phyloP scores from a whole-genome alignment of 1,140 invertebrate genomes.

The Trypoxylus dichotomus region DNA sequence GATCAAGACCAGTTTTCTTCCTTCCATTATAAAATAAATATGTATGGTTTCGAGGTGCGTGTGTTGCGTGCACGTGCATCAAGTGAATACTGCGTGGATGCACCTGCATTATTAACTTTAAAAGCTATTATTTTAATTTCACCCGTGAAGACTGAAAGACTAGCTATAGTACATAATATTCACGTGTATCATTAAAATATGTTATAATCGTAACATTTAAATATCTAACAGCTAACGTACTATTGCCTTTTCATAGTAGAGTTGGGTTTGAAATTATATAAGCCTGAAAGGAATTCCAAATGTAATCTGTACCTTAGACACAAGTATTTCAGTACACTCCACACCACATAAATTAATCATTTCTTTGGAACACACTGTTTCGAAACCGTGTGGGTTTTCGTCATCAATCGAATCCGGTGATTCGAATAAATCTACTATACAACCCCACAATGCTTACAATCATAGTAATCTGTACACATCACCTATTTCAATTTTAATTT shows the following conservation, averaged over 20 bases:
- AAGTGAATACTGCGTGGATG: neutral
- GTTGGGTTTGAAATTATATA: too few relatives aligned
- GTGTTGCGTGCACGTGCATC: constrained; percentile 20
- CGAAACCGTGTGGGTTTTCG: too few relatives aligned
- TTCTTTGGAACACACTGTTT: too few relatives aligned
- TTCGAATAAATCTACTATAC: too few relatives aligned
- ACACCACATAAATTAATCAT: too few relatives aligned
- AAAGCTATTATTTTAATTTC: constrained; percentile 15
- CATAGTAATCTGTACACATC: too few relatives aligned
- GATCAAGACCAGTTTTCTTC: constrained; percentile 12
- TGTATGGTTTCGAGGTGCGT: neutral
- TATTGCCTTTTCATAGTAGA: neutral
- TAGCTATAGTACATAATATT: neutral
- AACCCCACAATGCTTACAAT: too few relatives aligned
- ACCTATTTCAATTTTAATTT: too few relatives aligned
- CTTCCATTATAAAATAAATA: constrained; percentile 15
- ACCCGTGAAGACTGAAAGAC: neutral
- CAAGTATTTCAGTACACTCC: too few relatives aligned
- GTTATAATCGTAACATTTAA: neutral
- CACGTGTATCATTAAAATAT: neutral
- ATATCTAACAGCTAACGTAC: neutral
- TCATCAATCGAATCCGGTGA: too few relatives aligned
- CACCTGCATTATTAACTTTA: constrained; percentile 25
- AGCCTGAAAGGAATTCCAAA: too few relatives aligned
- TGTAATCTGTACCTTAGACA: too few relatives aligned